Conservation (phyloP, 92 coral and sea anemone genomes). For the Plumapathes pennacea region DNA sequence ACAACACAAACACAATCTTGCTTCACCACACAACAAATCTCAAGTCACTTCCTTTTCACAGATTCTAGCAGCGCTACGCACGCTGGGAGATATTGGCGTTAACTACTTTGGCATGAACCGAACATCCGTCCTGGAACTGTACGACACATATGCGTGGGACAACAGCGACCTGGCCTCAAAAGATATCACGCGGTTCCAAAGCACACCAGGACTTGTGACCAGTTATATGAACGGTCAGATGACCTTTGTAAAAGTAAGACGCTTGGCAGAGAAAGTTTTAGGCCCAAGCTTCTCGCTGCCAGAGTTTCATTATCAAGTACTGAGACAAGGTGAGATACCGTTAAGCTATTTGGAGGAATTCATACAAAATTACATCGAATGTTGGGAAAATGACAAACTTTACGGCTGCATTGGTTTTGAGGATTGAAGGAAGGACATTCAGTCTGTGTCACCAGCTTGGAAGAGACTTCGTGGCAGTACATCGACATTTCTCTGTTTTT, state of each 20-base stretch:
- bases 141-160: slow-evolving; percentile 69
- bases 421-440: no score
- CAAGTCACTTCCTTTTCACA: slow-evolving; percentile 4
- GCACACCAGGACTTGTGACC: slow-evolving; percentile 63
- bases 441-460: no score
- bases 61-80: slow-evolving; percentile 66
- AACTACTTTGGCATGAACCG: slow-evolving; percentile 56
- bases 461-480: no score
- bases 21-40: no score
- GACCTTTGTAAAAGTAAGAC: slow-evolving; percentile 44
- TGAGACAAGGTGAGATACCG: slow-evolving; percentile 64
- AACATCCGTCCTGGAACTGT: slow-evolving; percentile 39
- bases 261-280: slow-evolving; percentile 22
- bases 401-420: no score
- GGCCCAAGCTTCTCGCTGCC: slow-evolving; percentile 48
- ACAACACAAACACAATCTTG: no score
- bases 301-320: slow-evolving; percentile 68
- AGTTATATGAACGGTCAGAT: slow-evolving; percentile 62
- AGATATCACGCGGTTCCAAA: slow-evolving; percentile 78
- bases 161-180: slow-evolving; percentile 47
- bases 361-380: slow-evolving; percentile 19
- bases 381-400: no score
- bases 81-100: slow-evolving; percentile 51
- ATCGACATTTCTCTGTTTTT: no score
- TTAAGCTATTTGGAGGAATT: slow-evolving; percentile 34